A percentile compares a stretch with the other conserved stretches of the same genome.
These are phyloP conservation scores for Rhabdomys dilectus DNA, from an alignment of 2,113 vertebrate genomes.

Conservation along the genomic window DNA sequence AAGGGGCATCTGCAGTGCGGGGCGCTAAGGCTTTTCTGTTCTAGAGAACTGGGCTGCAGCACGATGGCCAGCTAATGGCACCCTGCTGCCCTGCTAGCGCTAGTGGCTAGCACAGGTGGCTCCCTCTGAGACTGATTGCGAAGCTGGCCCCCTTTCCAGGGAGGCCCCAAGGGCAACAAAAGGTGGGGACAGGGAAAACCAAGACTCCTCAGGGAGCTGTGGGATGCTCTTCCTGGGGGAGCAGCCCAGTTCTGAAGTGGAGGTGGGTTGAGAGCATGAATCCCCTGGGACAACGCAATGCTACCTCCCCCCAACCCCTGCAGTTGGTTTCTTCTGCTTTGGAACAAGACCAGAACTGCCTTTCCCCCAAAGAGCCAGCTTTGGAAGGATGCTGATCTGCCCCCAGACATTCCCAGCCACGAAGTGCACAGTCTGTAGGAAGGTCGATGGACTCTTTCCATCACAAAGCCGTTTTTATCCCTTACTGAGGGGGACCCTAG, in stretches of 20 bases:
- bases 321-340: not conserved
- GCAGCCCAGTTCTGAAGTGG: not conserved
- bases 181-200: not conserved
- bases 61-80: not conserved
- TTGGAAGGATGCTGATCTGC: not conserved
- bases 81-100: rapidly evolving
- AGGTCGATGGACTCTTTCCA: not conserved
- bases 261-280: not conserved
- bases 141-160: not conserved
- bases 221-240: not conserved
- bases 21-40: not conserved
- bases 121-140: slow-evolving; percentile 12
- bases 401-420: not conserved
- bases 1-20: rapidly evolving
- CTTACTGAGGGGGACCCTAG: not conserved
- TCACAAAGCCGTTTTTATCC: not conserved
- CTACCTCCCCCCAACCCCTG: not conserved
- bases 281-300: not conserved
- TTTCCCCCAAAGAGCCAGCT: not conserved
- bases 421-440: not conserved
- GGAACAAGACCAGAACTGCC: not conserved
- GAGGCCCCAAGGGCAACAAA: not conserved
- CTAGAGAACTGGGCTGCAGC: not conserved
- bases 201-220: not conserved
- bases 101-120: not conserved